A percentile compares a stretch with the other conserved stretches of the same genome.
phyloP scores from a whole-genome alignment of 2,113 vertebrate species.

The Corythoichthys haematopterus region DNA sequence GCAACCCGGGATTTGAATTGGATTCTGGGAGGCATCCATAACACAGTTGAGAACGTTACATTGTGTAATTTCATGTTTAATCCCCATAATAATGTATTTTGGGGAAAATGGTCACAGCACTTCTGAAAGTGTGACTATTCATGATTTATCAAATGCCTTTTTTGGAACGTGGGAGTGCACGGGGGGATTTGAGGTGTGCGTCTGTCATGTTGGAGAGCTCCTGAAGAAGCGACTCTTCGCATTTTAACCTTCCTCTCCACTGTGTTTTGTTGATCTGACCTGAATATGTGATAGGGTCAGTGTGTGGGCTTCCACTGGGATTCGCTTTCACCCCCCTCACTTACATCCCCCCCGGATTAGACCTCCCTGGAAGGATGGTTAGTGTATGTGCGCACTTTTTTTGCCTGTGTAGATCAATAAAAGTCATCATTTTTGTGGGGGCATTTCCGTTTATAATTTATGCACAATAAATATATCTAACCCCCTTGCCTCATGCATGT shows the following conservation, averaged over 20 bases:
- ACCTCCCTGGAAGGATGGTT: conserved; percentile 40
- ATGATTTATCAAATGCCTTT: conserved; percentile 68
- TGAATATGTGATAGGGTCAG: conserved; percentile 52
- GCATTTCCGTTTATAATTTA: not conserved
- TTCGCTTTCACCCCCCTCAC: conserved; percentile 38
- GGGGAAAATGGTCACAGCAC: conserved; percentile 65
- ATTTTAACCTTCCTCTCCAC: conserved; percentile 39
- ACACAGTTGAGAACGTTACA: conserved; percentile 77
- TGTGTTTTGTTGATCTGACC: conserved; percentile 44
- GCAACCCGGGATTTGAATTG: conserved; percentile 80
- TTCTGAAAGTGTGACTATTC: conserved; percentile 70
- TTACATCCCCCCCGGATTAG: conserved; percentile 53
- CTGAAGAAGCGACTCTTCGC: conserved; percentile 15
- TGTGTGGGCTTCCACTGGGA: conserved; percentile 30
- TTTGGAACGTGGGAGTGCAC: conserved; percentile 60
- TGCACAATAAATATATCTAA: not conserved
- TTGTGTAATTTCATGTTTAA: conserved; percentile 78
- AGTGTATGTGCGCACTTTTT: conserved; percentile 14
- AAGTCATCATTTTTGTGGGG: not conserved
- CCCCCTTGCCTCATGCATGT: not conserved
- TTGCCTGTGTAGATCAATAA: not conserved
- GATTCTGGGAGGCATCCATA: conserved; percentile 76
- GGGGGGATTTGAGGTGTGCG: conserved; percentile 41
- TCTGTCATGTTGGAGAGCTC: conserved; percentile 5
- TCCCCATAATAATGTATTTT: conserved; percentile 75